Base-by-base conservation (phyloP, 2,113 vertebrate genomes). In the Procavia capensis region DNA sequence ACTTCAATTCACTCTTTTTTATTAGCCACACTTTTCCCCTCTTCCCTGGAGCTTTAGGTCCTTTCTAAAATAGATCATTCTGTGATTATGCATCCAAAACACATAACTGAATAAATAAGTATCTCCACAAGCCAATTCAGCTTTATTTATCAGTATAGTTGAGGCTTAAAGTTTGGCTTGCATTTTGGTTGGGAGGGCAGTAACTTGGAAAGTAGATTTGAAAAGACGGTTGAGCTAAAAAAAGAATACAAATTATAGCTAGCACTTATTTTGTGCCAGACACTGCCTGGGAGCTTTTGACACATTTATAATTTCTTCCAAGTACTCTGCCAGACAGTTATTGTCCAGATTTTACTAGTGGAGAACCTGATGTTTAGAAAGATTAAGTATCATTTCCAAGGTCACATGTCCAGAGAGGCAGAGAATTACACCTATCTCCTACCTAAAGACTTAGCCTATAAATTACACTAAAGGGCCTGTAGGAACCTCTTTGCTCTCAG, bases 231-330 rank as follows among this genome's bases (percentile, higher is more conserved):
- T 41, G 24, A 81, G 41, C 34, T 39, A 13, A 43, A 74, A 88
- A 66, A 85, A 66, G 31, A 76, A 47, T 6, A 80, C 9, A 80
- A 93, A 94, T 87, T 85, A 83, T 57, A 96, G 39, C 72, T 88
- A 85, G n/a, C 6, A 31, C 11, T 93, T 95, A 50, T 3, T 61
- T 82, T 50, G 10, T 85, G 14, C 25, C 64, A 94, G 31, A 82
- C 19, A 80, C 17, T 45, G 47, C 39, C 22, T 78, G 41, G n/a
- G 41, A 88, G 83, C n/a, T 85, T 83, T 54, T 64, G 45, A 85
- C 3, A 34, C 8, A 41, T 91, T 89, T 81, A 68, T 50, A 47
- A 91, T 70, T 90, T 92, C 70, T 47, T 64, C 20, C 78, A 91
- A 36, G 10, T 72, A 41, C n/a, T 70, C 7, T 79, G 6, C 29